phyloP scores from a whole-genome alignment of 2,888 invertebrate species.

The Coenonympha glycerion region DNA sequence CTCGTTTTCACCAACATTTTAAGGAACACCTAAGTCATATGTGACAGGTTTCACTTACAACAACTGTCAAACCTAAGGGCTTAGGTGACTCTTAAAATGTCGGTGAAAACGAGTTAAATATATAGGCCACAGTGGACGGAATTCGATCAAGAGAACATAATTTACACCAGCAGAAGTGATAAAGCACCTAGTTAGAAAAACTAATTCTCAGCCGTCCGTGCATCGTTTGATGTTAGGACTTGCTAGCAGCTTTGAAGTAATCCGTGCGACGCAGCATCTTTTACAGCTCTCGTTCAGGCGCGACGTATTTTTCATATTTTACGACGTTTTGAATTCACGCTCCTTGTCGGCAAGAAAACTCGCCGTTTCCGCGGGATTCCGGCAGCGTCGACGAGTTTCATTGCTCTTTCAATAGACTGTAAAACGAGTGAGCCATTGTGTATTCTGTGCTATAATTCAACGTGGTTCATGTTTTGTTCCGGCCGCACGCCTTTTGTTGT shows the following conservation, averaged over 20 bases:
- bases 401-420: slow-evolving; percentile 38
- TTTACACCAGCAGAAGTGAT: too few relatives aligned
- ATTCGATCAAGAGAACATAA: too few relatives aligned
- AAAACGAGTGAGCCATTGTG: slow-evolving; percentile 34
- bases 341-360: slow-evolving; percentile 43
- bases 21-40: too few relatives aligned
- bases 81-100: too few relatives aligned
- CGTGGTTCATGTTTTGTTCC: slow-evolving; percentile 30
- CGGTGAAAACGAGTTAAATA: too few relatives aligned
- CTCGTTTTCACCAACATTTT: too few relatives aligned
- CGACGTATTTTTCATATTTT: slow-evolving; percentile 55
- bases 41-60: too few relatives aligned
- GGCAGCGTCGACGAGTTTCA: slow-evolving; percentile 36
- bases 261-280: slow-evolving; percentile 6
- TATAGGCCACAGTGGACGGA: too few relatives aligned
- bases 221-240: slow-evolving; percentile 20
- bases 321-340: slow-evolving; percentile 68
- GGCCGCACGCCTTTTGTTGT: slow-evolving; percentile 23
- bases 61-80: too few relatives aligned
- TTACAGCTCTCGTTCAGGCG: background rate
- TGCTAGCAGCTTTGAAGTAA: slow-evolving; percentile 12
- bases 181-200: background rate
- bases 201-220: slow-evolving; percentile 18
- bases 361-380: slow-evolving; percentile 35
- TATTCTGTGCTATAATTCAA: slow-evolving; percentile 26